Evolutionary conservation across 2,888 invertebrate species (phyloP), one percentile per base, ranked within the genome.

Genomic region (Idaea biselata): DNA sequence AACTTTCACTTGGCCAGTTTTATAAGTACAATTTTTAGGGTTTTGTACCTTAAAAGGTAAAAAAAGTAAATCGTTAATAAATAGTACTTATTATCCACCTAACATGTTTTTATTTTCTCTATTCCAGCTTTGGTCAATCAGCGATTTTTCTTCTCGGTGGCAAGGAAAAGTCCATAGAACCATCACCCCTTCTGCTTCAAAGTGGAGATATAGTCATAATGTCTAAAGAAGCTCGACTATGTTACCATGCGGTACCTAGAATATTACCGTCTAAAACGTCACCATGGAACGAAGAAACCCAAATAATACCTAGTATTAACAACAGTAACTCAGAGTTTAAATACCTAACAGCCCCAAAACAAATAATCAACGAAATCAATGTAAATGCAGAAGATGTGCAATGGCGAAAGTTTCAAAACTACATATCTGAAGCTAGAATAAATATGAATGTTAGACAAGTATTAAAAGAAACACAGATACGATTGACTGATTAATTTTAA

Each of bases 361-460:
- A 79, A 55, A 60, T 83, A n/a, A 54, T 75, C 18, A 56, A 60
- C 58, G 58, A 61, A 53, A 77, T 86, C 59, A 83, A 83, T 60
- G 75, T 69, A 69, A 87, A 85, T 66, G 58, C 65, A 58, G 76
- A 84, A 58, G 67, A 75, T 64, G 56, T 74, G 18, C 78, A 89
- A 76, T 95, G 95, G 95, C 76, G 78, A 64, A 89, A 87, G 4
- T 95, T 94, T 78, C 80, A 87, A 18, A 82, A 89, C 59, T 98
- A 96, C 85, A 86, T 97, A 57, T 84, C 89, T 60, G 92, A 93
- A 73, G 96, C 96, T 44, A 94, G 99, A 80, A 97, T 99, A 62
- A 99, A 99, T 91, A 94, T 99, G 71, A 99, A 99, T 93, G 95
- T 99, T 7, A 92, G 99, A 79, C 99, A 99, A 91, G 98, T 99